Evolutionary conservation across 2,888 invertebrate species (phyloP).

Genomic region (Leptinotarsa peninsularis): DNA sequence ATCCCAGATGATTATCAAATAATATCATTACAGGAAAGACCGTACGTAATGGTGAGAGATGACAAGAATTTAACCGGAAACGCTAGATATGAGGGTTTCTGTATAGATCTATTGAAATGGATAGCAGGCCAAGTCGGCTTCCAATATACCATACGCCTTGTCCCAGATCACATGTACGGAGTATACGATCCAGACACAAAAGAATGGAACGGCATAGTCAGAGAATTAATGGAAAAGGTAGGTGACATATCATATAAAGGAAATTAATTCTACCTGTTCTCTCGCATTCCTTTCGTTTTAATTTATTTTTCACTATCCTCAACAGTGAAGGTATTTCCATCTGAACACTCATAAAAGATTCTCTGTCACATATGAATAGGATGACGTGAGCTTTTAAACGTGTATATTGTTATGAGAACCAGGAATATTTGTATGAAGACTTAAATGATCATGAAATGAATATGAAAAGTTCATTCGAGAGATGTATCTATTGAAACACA

Average conservation of each 20-base stretch:
- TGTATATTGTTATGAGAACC: too few species aligned
- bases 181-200: constrained; percentile 88
- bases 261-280: neutral
- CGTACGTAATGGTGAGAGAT: constrained; percentile 91
- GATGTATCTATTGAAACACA: too few species aligned
- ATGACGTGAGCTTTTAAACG: too few species aligned
- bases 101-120: constrained; percentile 87
- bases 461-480: too few species aligned
- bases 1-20: too few species aligned
- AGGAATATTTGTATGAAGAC: too few species aligned
- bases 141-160: constrained; percentile 85
- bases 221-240: constrained; percentile 88
- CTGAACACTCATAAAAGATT: too few species aligned
- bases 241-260: constrained; percentile 49
- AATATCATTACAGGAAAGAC: constrained; percentile 77
- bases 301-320: neutral
- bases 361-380: too few species aligned
- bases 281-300: neutral
- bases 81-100: constrained; percentile 90
- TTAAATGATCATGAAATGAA: too few species aligned
- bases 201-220: constrained; percentile 91
- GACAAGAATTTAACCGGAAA: constrained; percentile 89
- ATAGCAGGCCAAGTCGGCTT: constrained; percentile 89
- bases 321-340: too few species aligned
- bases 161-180: constrained; percentile 91